phyloP scores from a whole-genome alignment of 1,140 invertebrate species.

The Phthorimaea operculella region DNA sequence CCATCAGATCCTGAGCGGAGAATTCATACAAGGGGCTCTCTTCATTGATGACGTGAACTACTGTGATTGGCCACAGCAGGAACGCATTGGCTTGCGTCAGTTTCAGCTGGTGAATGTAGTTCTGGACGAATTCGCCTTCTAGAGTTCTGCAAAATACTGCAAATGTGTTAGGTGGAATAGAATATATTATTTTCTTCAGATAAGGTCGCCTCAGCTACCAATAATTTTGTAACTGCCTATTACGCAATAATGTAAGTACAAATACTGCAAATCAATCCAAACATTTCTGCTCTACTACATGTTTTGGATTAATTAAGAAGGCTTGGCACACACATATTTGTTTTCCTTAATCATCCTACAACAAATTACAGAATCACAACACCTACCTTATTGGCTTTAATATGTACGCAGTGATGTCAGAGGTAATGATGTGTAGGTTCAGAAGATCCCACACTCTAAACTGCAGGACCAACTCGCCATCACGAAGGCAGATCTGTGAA shows the following conservation, averaged over 20 bases:
- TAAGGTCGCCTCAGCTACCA: too few relatives aligned
- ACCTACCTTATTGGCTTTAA: slow-evolving; percentile 55
- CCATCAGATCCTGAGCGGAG: slow-evolving; percentile 68
- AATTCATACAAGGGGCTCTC: slow-evolving; percentile 70
- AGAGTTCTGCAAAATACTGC: slow-evolving; percentile 40
- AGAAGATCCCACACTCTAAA: slow-evolving; percentile 72
- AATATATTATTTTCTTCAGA: too few relatives aligned
- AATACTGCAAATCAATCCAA: too few relatives aligned
- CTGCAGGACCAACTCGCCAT: slow-evolving; percentile 70
- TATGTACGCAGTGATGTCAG: slow-evolving; percentile 71
- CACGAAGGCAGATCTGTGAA: slow-evolving; percentile 69
- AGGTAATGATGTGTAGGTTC: slow-evolving; percentile 69
- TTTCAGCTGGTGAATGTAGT: slow-evolving; percentile 55
- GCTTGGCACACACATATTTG: too few relatives aligned
- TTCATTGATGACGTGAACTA: slow-evolving; percentile 72
- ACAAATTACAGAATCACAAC: background rate
- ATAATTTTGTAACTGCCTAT: too few relatives aligned
- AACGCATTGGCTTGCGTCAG: slow-evolving; percentile 56
- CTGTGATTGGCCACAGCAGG: slow-evolving; percentile 73
- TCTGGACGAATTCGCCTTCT: slow-evolving; percentile 52
- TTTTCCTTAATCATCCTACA: too few relatives aligned
- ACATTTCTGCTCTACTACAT: too few relatives aligned
- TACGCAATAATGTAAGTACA: too few relatives aligned
- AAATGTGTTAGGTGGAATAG: too few relatives aligned
- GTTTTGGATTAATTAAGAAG: too few relatives aligned